These are phyloP conservation scores for Leptopilina myrica DNA, from an alignment of 2,888 invertebrate species.

Conservation along the genomic window DNA sequence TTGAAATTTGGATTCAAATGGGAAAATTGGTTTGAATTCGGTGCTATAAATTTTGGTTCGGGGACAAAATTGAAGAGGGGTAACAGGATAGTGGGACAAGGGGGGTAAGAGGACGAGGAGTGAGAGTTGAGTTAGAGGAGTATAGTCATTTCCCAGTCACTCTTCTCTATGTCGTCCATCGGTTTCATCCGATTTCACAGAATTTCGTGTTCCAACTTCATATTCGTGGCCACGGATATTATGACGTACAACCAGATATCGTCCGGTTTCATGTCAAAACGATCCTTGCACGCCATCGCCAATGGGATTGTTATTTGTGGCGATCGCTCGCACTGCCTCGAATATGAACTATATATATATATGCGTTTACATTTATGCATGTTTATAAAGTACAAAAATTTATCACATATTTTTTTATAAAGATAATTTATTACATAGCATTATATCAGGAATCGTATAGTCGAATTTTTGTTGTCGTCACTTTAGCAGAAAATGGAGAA, in stretches of 20 bases:
- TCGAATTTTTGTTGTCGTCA: too few relatives aligned
- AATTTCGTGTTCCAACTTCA: conserved; percentile 49
- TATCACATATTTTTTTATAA: too few relatives aligned
- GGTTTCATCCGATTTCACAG: not conserved
- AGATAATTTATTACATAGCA: too few relatives aligned
- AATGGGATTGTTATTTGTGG: conserved; percentile 52
- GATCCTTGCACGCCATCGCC: conserved; percentile 50
- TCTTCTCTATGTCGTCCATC: conserved; percentile 25
- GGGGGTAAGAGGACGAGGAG: not conserved
- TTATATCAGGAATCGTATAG: too few relatives aligned
- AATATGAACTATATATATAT: not conserved
- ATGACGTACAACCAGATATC: conserved; percentile 51
- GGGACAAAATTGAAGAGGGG: conserved; percentile 35
- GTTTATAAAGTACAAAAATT: not conserved
- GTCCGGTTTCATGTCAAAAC: conserved; percentile 50
- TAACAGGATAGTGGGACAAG: conserved; percentile 45
- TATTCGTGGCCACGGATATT: conserved; percentile 53
- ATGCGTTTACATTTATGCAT: too few relatives aligned
- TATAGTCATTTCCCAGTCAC: conserved; percentile 9
- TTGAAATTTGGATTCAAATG: conserved; percentile 32
- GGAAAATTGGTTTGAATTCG: conserved; percentile 38
- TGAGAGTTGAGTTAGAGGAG: not conserved
- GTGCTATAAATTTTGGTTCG: conserved; percentile 29
- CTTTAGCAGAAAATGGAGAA: too few relatives aligned
- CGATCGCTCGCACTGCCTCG: conserved; percentile 50